These are phyloP conservation scores for Lasioglossum calceatum DNA, from an alignment of 2,888 invertebrate genomes.

Conservation along the genomic window DNA sequence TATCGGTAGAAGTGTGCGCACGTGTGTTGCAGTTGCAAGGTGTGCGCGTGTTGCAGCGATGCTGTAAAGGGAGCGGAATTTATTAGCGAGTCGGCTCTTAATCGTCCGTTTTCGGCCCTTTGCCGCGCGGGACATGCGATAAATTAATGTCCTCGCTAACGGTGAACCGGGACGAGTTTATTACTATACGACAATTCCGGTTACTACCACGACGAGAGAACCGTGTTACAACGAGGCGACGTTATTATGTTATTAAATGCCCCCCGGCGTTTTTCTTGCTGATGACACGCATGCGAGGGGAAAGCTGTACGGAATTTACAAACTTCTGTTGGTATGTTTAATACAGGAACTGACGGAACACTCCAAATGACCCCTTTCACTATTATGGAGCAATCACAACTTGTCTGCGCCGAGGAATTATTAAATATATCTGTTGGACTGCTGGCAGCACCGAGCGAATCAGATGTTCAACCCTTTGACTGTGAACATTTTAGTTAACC, in stretches of 20 bases:
- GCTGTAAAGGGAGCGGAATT: conserved; percentile 23
- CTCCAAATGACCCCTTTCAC: background rate
- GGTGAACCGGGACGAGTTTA: conserved; percentile 21
- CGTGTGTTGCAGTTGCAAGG: background rate
- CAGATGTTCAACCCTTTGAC: background rate
- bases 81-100: conserved; percentile 15
- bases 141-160: conserved; percentile 14
- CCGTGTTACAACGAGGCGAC: background rate
- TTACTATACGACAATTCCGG: background rate
- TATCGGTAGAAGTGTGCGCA: background rate
- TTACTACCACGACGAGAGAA: background rate
- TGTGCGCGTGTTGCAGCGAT: background rate
- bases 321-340: background rate
- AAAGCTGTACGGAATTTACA: background rate
- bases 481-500: background rate
- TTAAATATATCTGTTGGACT: background rate
- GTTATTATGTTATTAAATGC: background rate
- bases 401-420: background rate
- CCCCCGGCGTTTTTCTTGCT: background rate
- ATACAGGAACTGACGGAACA: background rate
- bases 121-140: background rate
- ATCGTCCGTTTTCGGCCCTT: background rate
- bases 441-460: no score
- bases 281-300: background rate
- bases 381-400: background rate